phyloP scores from a whole-genome alignment of 2,888 invertebrate species.

The Leptopilina drosophilae region DNA sequence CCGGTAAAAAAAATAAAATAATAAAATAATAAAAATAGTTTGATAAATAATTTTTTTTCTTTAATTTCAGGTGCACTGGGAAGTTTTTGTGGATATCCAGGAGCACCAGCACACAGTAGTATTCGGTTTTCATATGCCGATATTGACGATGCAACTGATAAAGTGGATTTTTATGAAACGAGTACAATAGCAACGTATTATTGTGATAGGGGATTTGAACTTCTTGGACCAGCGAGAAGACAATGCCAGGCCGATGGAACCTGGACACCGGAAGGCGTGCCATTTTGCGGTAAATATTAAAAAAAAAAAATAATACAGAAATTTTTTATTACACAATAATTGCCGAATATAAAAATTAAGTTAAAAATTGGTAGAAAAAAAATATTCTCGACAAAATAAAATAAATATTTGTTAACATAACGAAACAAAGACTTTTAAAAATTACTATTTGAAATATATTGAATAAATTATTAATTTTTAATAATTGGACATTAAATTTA shows the following conservation, averaged over 20 bases:
- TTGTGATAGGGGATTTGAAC: constrained; percentile 93
- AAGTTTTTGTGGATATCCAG: constrained; percentile 88
- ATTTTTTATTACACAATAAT: constrained; percentile 29
- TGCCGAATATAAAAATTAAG: too few species aligned
- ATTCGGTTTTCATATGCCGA: constrained; percentile 84
- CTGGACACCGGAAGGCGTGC: constrained; percentile 94
- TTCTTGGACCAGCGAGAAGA: constrained; percentile 90
- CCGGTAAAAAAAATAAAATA: too few species aligned
- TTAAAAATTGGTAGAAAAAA: too few species aligned
- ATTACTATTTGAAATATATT: too few species aligned
- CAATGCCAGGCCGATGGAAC: constrained; percentile 85
- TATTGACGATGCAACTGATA: constrained; percentile 72
- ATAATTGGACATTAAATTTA: too few species aligned
- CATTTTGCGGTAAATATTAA: constrained; percentile 91
- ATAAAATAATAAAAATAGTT: too few species aligned
- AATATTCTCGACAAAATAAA: too few species aligned
- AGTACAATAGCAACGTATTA: constrained; percentile 89
- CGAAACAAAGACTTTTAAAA: too few species aligned
- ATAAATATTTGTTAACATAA: too few species aligned
- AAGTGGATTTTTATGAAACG: constrained; percentile 77
- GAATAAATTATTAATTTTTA: too few species aligned
- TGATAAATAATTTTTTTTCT: too few species aligned
- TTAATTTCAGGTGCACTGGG: constrained; percentile 59
- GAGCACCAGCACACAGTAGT: constrained; percentile 91
- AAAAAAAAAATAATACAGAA: too few species aligned